These are phyloP conservation scores for Leptothorax acervorum DNA, from an alignment of 2,888 invertebrate species.

Conservation along the genomic window DNA sequence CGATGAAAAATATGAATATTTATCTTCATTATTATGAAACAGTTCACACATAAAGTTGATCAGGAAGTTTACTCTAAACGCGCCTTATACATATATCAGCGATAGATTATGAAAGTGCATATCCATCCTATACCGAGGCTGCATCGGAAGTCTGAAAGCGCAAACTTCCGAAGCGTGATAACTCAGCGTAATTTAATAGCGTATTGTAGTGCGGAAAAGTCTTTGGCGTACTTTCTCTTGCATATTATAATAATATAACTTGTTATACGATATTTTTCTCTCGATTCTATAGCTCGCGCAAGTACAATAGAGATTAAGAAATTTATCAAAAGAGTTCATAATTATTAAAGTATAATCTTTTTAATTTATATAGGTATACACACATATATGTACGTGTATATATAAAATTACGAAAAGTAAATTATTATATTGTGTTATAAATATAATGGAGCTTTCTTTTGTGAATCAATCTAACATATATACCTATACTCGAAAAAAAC, in stretches of 20 bases:
- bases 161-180: slow-evolving; percentile 69
- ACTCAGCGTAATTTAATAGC: slow-evolving; percentile 67
- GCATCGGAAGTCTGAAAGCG: slow-evolving; percentile 52
- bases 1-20: slow-evolving; percentile 52
- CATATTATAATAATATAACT: slow-evolving; percentile 18
- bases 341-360: slow-evolving; percentile 1
- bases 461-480: not conserved
- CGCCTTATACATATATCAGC: slow-evolving; percentile 42
- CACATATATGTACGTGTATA: too few relatives aligned
- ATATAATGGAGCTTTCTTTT: not conserved
- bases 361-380: too few relatives aligned
- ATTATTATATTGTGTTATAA: not conserved
- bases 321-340: not conserved
- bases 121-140: slow-evolving; percentile 29
- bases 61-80: slow-evolving; percentile 42
- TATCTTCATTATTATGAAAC: slow-evolving; percentile 49
- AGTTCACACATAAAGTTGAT: slow-evolving; percentile 49
- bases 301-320: not conserved
- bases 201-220: slow-evolving; percentile 28
- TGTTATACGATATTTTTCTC: not conserved
- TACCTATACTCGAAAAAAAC: not conserved
- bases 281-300: not conserved
- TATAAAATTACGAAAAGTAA: not conserved
- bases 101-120: slow-evolving; percentile 52
- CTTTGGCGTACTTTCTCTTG: slow-evolving; percentile 1